These are phyloP conservation scores for Patella depressa DNA, from an alignment of 2,888 invertebrate genomes.

Conservation along the genomic window DNA sequence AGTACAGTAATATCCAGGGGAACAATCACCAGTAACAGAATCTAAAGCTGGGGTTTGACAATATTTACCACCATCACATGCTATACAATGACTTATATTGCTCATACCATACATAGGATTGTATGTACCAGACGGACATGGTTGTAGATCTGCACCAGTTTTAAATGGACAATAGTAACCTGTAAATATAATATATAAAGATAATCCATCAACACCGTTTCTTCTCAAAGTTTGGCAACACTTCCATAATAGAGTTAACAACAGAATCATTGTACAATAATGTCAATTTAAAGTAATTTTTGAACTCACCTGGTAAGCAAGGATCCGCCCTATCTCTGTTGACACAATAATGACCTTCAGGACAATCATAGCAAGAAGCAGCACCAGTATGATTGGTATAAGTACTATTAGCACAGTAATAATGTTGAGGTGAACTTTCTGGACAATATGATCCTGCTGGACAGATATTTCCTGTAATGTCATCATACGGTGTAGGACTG, in stretches of 20 bases:
- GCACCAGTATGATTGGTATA: slow-evolving; percentile 68
- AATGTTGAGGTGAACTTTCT: slow-evolving; percentile 53
- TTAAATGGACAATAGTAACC: slow-evolving; percentile 63
- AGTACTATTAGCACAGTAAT: slow-evolving; percentile 66
- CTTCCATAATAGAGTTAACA: slow-evolving; percentile 1
- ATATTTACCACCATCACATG: slow-evolving; percentile 66
- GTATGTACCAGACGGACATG: slow-evolving; percentile 67
- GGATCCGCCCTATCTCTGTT: slow-evolving; percentile 62
- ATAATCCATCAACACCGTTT: too few relatives aligned
- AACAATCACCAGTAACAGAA: slow-evolving; percentile 56
- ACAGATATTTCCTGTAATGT: slow-evolving; percentile 63
- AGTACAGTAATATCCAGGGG: slow-evolving; percentile 66
- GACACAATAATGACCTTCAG: slow-evolving; percentile 64
- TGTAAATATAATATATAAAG: neutral
- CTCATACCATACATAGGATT: slow-evolving; percentile 56
- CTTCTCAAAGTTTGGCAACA: neutral
- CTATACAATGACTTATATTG: slow-evolving; percentile 59
- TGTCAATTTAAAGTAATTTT: neutral
- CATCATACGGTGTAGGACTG: slow-evolving; percentile 58
- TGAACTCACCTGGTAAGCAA: slow-evolving; percentile 47
- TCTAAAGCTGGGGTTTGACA: slow-evolving; percentile 57
- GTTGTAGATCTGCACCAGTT: slow-evolving; percentile 65
- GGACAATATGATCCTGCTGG: slow-evolving; percentile 65
- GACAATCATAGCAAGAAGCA: slow-evolving; percentile 63
- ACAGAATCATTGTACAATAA: neutral